Conservation (phyloP, 2,888 invertebrate genomes). For the Zygogramma bicolorata region DNA sequence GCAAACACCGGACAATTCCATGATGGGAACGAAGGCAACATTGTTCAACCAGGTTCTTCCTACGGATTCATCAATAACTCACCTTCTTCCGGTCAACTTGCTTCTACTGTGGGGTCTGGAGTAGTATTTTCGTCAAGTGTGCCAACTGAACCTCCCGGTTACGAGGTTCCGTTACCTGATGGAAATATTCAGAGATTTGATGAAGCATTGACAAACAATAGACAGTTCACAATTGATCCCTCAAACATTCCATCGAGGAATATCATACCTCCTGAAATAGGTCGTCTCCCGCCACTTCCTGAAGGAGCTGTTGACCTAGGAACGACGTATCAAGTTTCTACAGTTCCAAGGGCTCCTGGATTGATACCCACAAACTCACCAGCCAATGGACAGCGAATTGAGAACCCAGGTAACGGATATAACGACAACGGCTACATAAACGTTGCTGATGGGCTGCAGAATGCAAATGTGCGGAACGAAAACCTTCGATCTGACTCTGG, state of each 20-base stretch:
- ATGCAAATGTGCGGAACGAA: not conserved
- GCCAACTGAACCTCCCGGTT: not conserved
- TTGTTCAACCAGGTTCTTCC: not conserved
- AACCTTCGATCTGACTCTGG: not conserved
- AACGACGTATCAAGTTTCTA: constrained; percentile 18
- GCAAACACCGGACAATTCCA: not conserved
- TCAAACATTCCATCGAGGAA: constrained; percentile 36
- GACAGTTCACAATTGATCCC: constrained; percentile 30
- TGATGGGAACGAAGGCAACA: not conserved
- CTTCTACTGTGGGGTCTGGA: not conserved
- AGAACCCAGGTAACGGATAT: constrained; percentile 11
- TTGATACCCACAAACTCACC: constrained; percentile 8
- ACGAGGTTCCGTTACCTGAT: not conserved
- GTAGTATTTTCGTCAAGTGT: not conserved
- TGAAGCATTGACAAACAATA: constrained; percentile 8
- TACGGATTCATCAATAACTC: not conserved
- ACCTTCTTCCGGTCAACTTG: not conserved
- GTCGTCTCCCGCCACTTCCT: constrained; percentile 16
- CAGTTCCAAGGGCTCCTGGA: constrained; percentile 30
- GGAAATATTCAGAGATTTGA: constrained; percentile 2
- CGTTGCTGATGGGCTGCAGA: constrained; percentile 9
- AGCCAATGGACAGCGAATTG: constrained; percentile 38
- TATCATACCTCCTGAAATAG: constrained; percentile 47
- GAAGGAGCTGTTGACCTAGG: constrained; percentile 20
- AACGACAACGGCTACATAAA: not conserved